Evolutionary conservation across 2,113 vertebrate genomes (phyloP).

Genomic region (Anhinga anhinga): DNA sequence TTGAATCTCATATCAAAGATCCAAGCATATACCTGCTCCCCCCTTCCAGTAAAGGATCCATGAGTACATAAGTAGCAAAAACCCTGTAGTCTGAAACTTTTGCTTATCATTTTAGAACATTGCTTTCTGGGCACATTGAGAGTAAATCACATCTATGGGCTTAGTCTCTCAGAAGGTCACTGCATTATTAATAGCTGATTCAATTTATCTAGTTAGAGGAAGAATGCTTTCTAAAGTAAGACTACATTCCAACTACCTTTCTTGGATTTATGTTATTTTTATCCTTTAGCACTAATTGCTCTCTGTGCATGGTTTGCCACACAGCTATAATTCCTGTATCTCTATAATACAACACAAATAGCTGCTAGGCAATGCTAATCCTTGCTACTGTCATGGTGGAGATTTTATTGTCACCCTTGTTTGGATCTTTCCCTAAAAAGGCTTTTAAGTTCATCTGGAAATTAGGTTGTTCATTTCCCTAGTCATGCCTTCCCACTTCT

Average conservation of each 20-base stretch:
- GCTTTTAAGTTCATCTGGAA: not conserved
- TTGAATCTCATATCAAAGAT: not conserved
- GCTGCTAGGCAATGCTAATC: not conserved
- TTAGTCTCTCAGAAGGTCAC: conserved; percentile 3
- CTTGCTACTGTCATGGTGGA: not conserved
- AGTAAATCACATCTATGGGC: conserved; percentile 39
- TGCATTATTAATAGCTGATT: conserved; percentile 53
- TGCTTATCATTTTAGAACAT: not conserved
- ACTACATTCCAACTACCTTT: conserved; percentile 21
- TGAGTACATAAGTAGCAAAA: not conserved
- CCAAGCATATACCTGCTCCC: not conserved
- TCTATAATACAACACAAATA: not conserved
- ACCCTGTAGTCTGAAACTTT: not conserved
- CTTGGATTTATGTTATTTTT: conserved; percentile 17
- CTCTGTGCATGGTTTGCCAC: not conserved
- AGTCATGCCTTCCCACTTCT: not conserved
- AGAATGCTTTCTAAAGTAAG: conserved; percentile 31
- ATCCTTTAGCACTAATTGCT: conserved; percentile 15
- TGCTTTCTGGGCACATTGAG: conserved; percentile 4
- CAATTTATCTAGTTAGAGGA: conserved; percentile 30
- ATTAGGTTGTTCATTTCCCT: not conserved
- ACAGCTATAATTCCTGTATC: not conserved
- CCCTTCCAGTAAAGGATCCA: not conserved
- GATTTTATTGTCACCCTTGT: not conserved
- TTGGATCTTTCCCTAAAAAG: not conserved